Base-by-base conservation (phyloP, 2,113 vertebrate genomes). In the Theristicus caerulescens region DNA sequence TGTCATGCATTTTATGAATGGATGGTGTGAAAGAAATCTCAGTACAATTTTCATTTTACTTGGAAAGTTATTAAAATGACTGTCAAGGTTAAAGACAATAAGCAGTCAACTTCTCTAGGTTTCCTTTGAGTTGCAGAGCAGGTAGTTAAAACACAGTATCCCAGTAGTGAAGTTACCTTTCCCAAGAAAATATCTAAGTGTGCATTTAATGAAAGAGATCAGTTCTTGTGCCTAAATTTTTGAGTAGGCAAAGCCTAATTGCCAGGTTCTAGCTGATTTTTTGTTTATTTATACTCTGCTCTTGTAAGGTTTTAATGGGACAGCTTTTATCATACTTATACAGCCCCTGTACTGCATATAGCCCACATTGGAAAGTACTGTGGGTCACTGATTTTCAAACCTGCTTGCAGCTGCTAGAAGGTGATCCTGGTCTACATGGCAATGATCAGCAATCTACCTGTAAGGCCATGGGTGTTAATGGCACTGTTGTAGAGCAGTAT, bases 1-100 rank as follows among this genome's bases (percentile, higher is more conserved):
- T 81, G 47, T 82, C 6, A 88, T 69, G 78, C 13, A 62, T 83
- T 77, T 88, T 70, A 65, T 81, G 93, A 94, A 90, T 54, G 11
- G 25, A 25, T 69, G 5, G 2, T 66, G 19, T 84, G 13, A 11
- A 92, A 81, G 72, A 70, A 86, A 84, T 59, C 6, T 49, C 44
- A 83, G 16, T 51, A 24, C 4, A 62, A 66, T 58, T 78, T 72
- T 88, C 4, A 16, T 57, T 65, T 71, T 81, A 59, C 70, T 77
- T 62, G 5, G 22, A 42, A 88, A 74, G 32, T 54, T 92, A 62
- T 62, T 83, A 49, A 92, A 86, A 83, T 49, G 0, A 62, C 34
- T 62, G 3, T 44, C 14, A 38, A 47, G 36, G 25, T 76, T 86
- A 72, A 83, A 90, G 67, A 78, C 54, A 78, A 78, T 25, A 70